Evolutionary conservation across 2,113 vertebrate species (phyloP).

Genomic region (Papio anubis): DNA sequence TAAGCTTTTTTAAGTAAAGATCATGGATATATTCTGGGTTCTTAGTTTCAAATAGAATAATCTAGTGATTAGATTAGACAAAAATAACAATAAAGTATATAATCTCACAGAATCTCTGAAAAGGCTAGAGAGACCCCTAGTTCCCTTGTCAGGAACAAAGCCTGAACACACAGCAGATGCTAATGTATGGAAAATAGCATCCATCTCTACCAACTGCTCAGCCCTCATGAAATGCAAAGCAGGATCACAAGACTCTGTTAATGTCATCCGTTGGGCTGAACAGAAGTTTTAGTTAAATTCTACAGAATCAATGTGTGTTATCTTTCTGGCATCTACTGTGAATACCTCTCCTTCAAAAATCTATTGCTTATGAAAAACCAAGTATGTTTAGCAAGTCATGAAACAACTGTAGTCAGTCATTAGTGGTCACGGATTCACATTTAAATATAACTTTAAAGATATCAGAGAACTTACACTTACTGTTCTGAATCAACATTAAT

Average conservation of each 20-base stretch:
- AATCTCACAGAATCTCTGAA: neutral
- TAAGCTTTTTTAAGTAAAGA: neutral
- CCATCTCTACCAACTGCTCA: neutral
- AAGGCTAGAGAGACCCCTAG: neutral
- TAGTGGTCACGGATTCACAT: constrained; percentile 72
- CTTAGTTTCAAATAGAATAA: neutral
- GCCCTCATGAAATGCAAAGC: neutral
- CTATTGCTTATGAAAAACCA: constrained; percentile 74
- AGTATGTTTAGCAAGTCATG: constrained; percentile 81
- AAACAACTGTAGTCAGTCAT: constrained; percentile 76
- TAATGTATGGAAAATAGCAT: neutral
- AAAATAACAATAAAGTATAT: neutral
- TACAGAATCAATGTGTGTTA: neutral
- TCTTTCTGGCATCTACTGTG: constrained; percentile 68
- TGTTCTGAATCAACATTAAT: constrained; percentile 83
- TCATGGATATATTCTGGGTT: neutral
- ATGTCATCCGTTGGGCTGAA: neutral
- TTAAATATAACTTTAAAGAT: constrained; percentile 82
- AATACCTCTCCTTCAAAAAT: constrained; percentile 53
- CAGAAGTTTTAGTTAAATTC: neutral
- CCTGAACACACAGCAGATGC: neutral
- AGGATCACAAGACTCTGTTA: neutral
- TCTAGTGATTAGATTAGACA: neutral
- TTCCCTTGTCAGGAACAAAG: neutral
- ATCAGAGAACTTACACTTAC: constrained; percentile 84